Evolutionary conservation across 1,140 invertebrate genomes (phyloP), one percentile per base, ranked within the genome.

Genomic region (Apis florea): DNA sequence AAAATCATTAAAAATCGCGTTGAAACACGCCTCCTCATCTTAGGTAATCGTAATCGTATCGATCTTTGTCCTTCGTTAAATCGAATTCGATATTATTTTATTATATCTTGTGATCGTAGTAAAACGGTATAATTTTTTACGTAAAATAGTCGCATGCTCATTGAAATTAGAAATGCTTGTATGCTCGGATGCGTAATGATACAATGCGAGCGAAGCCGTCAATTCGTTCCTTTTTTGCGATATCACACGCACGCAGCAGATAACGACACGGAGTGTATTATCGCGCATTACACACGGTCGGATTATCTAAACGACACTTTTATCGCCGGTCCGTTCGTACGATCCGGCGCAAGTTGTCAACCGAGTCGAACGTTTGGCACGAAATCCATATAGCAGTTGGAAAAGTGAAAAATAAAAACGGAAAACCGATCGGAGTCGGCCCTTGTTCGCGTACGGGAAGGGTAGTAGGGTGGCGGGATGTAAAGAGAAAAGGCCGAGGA

Each of bases 361-460:
- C 73, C 74, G 73, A 69, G 66, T 59, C 49, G 74, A 68, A 63
- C 63, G 77, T 67, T 83, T 86, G 76, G 49, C 85, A 83, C 75
- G 67, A 67, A 76, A 86, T 86, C 72, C 67, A 68, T 83, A 80
- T 72, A 86, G 68, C 31, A 5, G 31, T 19, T 83, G 56, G 68
- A 83, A 86, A 86, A 86, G 81, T 83, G 85, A 86, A 86, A 86
- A 64, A 68, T 76, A 83, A 85, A 86, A 83, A 83, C 71, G 75
- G 72, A 85, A 40, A 86, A 72, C 40, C 75, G 81, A 83, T 71
- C 68, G 68, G 67, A 3, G 59, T 67, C n/a, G 21, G 61, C 53
- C 61, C 49, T 53, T 68, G 67, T 54, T 58, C 73, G 53, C 40
- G 61, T n/a, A 21, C 24, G 58, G 64, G 59, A 73, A 80, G 84